These are phyloP conservation scores for Bucco capensis DNA, from an alignment of 2,113 vertebrate genomes.

Conservation along the genomic window DNA sequence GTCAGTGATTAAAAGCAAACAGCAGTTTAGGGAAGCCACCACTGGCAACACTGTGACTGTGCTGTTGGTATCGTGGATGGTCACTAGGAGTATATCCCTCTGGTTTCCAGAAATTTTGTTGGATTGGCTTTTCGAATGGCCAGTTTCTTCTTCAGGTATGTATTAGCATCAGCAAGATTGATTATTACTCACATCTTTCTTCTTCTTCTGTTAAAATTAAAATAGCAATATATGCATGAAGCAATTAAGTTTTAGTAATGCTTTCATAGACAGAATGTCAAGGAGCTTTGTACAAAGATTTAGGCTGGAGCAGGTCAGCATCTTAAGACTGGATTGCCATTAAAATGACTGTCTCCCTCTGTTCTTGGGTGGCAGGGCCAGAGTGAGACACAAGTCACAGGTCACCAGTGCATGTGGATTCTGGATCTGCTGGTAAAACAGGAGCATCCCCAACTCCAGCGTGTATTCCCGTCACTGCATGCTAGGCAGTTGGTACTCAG, in stretches of 20 bases:
- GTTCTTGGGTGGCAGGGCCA: neutral
- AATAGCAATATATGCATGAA: conserved; percentile 10
- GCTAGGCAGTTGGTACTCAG: neutral
- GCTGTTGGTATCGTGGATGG: neutral
- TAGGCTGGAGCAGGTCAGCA: neutral
- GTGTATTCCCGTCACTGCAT: neutral
- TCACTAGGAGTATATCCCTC: neutral
- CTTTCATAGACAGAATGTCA: conserved; percentile 50
- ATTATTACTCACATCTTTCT: neutral
- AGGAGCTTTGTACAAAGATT: conserved; percentile 29
- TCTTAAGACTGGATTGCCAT: neutral
- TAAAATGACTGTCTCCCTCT: neutral
- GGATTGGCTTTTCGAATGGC: neutral
- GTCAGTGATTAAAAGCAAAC: neutral
- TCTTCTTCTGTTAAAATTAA: conserved; percentile 37
- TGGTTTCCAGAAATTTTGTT: neutral
- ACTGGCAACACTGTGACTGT: neutral
- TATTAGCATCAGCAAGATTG: neutral
- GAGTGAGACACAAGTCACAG: fast-evolving
- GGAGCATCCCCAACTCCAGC: neutral
- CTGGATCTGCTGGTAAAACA: neutral
- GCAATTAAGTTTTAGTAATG: conserved; percentile 54
- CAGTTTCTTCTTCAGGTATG: neutral
- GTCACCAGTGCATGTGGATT: fast-evolving
- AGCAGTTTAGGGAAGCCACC: neutral